Evolutionary conservation across 2,888 invertebrate genomes (phyloP).

Genomic region (Allophyes oxyacanthae): DNA sequence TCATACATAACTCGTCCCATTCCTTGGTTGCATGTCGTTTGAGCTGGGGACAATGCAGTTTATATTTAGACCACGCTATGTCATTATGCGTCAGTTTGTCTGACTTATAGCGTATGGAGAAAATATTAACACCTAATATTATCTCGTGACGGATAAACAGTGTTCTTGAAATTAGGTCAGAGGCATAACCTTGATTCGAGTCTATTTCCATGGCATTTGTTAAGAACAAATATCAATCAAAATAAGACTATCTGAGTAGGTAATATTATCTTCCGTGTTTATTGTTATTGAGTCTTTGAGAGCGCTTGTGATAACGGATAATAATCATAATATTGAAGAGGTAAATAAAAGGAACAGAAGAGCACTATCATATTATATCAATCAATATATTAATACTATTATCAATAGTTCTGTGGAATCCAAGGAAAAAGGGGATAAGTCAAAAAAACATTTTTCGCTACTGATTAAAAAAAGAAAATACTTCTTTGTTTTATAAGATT

Average conservation of each 20-base stretch:
- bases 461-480: no score
- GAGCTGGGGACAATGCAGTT: constrained; percentile 87
- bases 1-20: constrained; percentile 96
- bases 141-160: constrained; percentile 13
- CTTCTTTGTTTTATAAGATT: no score
- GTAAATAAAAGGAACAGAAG: constrained; percentile 10
- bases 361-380: no score
- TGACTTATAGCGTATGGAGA: constrained; percentile 7
- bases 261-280: constrained; percentile 28
- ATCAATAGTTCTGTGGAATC: no score
- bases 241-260: not conserved
- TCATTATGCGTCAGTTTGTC: constrained; percentile 3
- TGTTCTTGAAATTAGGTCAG: not conserved
- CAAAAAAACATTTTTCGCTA: no score
- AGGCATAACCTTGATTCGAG: not conserved
- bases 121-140: constrained; percentile 20
- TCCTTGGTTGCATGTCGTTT: constrained; percentile 97
- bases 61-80: constrained; percentile 21
- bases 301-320: constrained; percentile 6
- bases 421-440: no score
- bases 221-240: not conserved
- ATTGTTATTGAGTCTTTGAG: constrained; percentile 9
- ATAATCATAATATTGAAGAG: constrained; percentile 15
- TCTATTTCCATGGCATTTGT: no score
- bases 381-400: no score